Evolutionary conservation across 2,113 vertebrate genomes (phyloP).

Genomic region (Mesoclemmys tuberculata): DNA sequence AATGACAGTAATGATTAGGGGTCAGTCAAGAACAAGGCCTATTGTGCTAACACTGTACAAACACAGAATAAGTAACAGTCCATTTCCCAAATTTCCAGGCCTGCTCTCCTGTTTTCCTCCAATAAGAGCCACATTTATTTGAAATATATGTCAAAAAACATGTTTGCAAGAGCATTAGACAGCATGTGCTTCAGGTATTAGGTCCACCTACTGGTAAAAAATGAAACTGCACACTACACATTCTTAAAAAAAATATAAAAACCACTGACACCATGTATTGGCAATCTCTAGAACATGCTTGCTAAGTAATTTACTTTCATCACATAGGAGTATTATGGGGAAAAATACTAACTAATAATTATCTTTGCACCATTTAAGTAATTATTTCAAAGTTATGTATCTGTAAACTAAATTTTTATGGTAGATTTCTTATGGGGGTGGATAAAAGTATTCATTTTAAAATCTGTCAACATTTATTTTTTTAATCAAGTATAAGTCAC

Average conservation of each 20-base stretch:
- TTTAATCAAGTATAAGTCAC: not conserved
- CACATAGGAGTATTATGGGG: fast-evolving
- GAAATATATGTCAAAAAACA: not conserved
- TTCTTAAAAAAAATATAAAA: not conserved
- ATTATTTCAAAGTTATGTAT: not conserved
- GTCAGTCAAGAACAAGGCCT: not conserved
- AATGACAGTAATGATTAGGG: no score
- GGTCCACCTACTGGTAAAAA: not conserved
- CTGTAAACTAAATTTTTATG: not conserved
- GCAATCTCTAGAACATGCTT: not conserved
- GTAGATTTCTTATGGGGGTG: not conserved
- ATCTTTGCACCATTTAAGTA: not conserved
- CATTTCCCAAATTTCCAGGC: not conserved
- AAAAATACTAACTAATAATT: not conserved
- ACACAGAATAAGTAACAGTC: not conserved
- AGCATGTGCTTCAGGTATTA: not conserved
- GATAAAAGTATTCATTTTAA: not conserved
- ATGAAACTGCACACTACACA: fast-evolving
- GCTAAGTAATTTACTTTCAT: not conserved
- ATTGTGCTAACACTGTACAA: not conserved
- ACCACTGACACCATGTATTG: fast-evolving
- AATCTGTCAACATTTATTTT: not conserved
- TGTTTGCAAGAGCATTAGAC: not conserved
- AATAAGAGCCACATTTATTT: fast-evolving
- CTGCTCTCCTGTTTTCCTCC: fast-evolving